Percentiles rank a stretch among this genome's conserved stretches.
Conservation (phyloP, 2,113 vertebrate species). For the Lucifuga dentata region DNA sequence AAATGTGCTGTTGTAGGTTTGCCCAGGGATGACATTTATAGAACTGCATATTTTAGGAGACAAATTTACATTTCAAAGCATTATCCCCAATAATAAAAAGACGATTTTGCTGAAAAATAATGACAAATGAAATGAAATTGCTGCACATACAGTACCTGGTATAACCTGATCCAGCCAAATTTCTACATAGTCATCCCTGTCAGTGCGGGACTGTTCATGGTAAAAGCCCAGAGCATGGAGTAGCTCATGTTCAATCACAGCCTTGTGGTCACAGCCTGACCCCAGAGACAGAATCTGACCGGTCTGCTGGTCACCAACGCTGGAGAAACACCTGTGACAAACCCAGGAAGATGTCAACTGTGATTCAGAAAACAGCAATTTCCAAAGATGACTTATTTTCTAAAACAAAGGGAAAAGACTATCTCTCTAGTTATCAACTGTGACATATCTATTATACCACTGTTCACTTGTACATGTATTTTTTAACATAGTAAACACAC, state of each 20-base stretch:
- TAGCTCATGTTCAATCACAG: conserved; percentile 90
- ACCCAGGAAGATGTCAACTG: background rate
- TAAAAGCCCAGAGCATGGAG: conserved; percentile 92
- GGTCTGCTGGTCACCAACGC: conserved; percentile 84
- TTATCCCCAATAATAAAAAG: too few relatives aligned
- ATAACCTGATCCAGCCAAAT: conserved; percentile 90
- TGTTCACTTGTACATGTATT: too few relatives aligned
- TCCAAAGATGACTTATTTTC: too few relatives aligned
- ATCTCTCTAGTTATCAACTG: too few relatives aligned
- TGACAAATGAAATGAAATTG: background rate
- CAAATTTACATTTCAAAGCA: too few relatives aligned
- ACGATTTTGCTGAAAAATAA: background rate
- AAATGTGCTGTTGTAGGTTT: too few relatives aligned
- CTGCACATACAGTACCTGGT: conserved; percentile 72
- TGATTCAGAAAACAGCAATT: background rate
- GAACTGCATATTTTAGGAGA: too few relatives aligned
- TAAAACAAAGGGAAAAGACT: too few relatives aligned
- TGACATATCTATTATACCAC: too few relatives aligned
- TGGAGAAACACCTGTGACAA: conserved; percentile 90
- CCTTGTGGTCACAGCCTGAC: conserved; percentile 87
- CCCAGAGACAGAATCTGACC: conserved; percentile 92
- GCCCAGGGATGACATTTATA: too few relatives aligned
- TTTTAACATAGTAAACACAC: too few relatives aligned
- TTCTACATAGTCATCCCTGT: conserved; percentile 91
- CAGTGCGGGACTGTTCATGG: conserved; percentile 91